Conservation (phyloP, 2,113 vertebrate genomes). For the Panurus biarmicus region DNA sequence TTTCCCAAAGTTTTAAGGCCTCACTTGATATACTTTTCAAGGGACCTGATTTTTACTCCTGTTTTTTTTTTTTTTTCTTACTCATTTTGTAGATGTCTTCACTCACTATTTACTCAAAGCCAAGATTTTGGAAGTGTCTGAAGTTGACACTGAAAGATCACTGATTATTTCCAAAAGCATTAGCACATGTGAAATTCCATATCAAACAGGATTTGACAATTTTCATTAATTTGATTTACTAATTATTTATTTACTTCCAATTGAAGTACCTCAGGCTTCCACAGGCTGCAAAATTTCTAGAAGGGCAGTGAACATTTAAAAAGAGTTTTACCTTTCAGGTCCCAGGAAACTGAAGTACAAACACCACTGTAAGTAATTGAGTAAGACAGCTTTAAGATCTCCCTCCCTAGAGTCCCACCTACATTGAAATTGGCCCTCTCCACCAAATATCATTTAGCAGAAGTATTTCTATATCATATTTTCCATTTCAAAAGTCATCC, state of each 20-base stretch:
- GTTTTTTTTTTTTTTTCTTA: not conserved
- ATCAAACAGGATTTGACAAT: not conserved
- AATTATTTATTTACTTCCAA: not conserved
- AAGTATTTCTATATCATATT: not conserved
- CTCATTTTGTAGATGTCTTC: not conserved
- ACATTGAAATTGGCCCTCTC: not conserved
- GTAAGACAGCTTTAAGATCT: not conserved
- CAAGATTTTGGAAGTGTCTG: not conserved
- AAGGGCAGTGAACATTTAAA: not conserved
- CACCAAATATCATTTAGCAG: not conserved
- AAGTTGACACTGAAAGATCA: not conserved
- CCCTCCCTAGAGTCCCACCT: not conserved
- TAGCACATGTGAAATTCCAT: not conserved
- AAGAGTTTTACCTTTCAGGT: not conserved
- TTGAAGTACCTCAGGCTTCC: not conserved
- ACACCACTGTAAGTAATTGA: not conserved
- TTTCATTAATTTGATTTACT: not conserved
- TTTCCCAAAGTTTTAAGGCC: not conserved
- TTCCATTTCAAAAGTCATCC: not conserved
- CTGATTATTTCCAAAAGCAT: not conserved
- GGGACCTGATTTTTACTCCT: not conserved
- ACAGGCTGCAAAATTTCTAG: not conserved
- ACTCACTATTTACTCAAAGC: not conserved
- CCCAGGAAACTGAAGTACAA: not conserved
- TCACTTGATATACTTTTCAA: not conserved